Evolutionary conservation across 2,113 vertebrate genomes (phyloP).

Genomic region (Grammomys surdaster): DNA sequence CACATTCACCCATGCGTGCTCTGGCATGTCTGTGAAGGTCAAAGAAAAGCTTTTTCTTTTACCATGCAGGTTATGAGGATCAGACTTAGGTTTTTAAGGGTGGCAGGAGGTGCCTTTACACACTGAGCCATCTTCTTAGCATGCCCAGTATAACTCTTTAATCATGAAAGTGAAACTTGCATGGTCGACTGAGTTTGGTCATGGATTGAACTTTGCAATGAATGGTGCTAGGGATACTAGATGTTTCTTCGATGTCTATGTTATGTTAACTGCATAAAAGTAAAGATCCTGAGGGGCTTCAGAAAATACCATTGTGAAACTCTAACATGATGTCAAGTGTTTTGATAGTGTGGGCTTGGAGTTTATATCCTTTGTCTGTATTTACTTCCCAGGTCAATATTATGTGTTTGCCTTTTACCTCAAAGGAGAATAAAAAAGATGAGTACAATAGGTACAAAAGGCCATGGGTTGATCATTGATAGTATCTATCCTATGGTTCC

Average conservation of each 20-base stretch:
- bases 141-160: neutral
- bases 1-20: too few relatives aligned
- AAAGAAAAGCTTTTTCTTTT: neutral
- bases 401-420: neutral
- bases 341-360: neutral
- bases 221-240: neutral
- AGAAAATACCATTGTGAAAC: constrained; percentile 18
- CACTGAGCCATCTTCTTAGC: neutral
- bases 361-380: neutral
- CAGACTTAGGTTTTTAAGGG: neutral
- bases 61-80: neutral
- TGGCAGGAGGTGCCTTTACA: neutral
- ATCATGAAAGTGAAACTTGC: neutral
- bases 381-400: neutral
- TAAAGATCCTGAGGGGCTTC: neutral
- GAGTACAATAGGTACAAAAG: neutral
- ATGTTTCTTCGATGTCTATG: neutral
- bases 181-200: neutral
- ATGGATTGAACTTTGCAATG: neutral
- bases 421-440: neutral
- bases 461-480: neutral
- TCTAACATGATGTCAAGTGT: neutral
- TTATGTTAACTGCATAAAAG: neutral
- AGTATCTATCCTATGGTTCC: neutral
- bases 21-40: neutral